Evolutionary conservation across 2,113 vertebrate species (phyloP).

Genomic region (Caloenas nicobarica): DNA sequence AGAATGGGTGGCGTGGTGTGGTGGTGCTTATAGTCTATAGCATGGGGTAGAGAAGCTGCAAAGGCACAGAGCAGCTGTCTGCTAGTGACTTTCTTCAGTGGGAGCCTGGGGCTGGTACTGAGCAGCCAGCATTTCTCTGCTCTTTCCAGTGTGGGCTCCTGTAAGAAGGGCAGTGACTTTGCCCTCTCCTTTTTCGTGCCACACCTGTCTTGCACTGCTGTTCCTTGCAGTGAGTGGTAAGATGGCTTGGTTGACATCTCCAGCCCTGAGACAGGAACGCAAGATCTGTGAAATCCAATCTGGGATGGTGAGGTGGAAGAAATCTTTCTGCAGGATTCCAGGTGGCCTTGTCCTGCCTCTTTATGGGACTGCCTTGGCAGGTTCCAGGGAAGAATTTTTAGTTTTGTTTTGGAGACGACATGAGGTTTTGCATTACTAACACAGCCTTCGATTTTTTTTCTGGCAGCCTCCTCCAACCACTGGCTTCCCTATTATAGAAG

Average conservation of each 20-base stretch:
- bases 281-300: not conserved
- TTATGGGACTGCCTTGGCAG: not conserved
- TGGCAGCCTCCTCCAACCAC: constrained; percentile 78
- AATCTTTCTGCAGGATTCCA: not conserved
- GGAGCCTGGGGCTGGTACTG: not conserved
- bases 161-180: not conserved
- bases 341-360: not conserved
- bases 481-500: constrained; percentile 86
- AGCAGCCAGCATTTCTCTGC: not conserved
- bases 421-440: constrained; percentile 30
- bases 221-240: not conserved
- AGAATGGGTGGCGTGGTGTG: not conserved
- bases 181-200: not conserved
- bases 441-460: not conserved
- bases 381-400: not conserved
- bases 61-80: not conserved
- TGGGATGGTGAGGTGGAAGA: not conserved
- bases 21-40: not conserved
- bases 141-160: not conserved
- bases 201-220: rapidly evolving
- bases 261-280: not conserved
- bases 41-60: not conserved
- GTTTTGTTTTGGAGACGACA: not conserved
- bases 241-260: not conserved
- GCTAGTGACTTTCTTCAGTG: not conserved